phyloP scores from a whole-genome alignment of 2,888 invertebrate genomes.

The Baccha elongata region DNA sequence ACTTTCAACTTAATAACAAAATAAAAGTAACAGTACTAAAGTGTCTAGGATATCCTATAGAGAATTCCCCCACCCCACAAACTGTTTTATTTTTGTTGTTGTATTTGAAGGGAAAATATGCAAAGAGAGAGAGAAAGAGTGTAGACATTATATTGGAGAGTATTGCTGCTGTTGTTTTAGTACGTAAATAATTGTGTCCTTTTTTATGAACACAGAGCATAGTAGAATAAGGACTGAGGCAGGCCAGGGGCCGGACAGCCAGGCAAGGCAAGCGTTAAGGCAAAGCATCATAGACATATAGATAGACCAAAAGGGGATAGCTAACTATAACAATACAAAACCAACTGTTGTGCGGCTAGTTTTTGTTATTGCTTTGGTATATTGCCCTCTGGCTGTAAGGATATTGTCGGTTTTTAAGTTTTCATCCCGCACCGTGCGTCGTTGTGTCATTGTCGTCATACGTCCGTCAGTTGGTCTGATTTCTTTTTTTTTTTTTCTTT shows the following conservation, averaged over 20 bases:
- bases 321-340: conserved; percentile 61
- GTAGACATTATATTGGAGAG: conserved; percentile 35
- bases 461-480: conserved; percentile 17
- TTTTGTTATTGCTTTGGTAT: conserved; percentile 67
- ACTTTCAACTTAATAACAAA: conserved; percentile 22
- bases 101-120: conserved; percentile 39
- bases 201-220: conserved; percentile 29
- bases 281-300: conserved; percentile 25
- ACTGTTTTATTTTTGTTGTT: conserved; percentile 2
- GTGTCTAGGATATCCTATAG: conserved; percentile 55
- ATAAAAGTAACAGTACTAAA: conserved; percentile 47
- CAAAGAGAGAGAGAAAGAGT: conserved; percentile 36
- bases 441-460: not conserved
- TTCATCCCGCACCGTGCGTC: not conserved
- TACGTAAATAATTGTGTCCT: conserved; percentile 69
- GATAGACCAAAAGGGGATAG: conserved; percentile 1
- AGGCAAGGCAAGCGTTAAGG: not conserved
- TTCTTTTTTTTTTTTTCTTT: conserved; percentile 56
- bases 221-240: not conserved
- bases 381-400: conserved; percentile 60
- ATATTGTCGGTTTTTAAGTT: conserved; percentile 42
- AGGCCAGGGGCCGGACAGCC: too few species aligned
- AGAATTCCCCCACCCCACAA: conserved; percentile 24
- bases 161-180: conserved; percentile 64
- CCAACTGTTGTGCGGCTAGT: conserved; percentile 73